phyloP scores from a whole-genome alignment of 2,113 vertebrate species.

The Bubo bubo region DNA sequence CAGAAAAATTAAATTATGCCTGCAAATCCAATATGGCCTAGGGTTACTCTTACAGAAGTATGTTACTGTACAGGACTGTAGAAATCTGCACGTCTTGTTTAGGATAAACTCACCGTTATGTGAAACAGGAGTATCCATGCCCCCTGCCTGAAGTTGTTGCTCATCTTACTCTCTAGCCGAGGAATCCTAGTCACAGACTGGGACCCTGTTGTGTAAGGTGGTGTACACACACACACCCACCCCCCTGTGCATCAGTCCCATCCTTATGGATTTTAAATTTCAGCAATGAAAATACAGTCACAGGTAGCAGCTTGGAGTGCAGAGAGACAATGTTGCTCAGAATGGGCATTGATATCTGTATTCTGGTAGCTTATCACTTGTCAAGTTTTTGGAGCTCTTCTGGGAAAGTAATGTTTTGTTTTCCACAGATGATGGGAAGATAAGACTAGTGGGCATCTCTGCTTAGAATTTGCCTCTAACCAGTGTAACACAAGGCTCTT shows the following conservation, averaged over 20 bases:
- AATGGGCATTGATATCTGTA: neutral
- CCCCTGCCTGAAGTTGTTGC: neutral
- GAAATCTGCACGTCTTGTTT: neutral
- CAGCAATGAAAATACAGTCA: neutral
- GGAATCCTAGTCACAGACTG: neutral
- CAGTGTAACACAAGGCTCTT: neutral
- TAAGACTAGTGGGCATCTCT: neutral
- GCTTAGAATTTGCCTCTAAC: neutral
- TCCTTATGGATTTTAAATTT: neutral
- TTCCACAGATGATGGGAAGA: neutral
- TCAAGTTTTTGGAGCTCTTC: neutral
- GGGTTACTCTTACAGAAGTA: neutral
- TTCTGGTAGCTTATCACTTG: neutral
- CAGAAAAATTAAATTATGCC: neutral
- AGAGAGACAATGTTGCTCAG: neutral
- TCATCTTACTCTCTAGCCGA: neutral
- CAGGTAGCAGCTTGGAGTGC: neutral
- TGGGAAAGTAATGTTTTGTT: neutral
- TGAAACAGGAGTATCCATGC: neutral
- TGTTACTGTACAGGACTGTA: neutral
- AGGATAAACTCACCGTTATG: neutral
- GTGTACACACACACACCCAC: fast-evolving
- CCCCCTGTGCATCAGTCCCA: neutral
- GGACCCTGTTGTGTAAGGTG: neutral
- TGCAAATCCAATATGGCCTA: neutral